phyloP scores from a whole-genome alignment of 2,888 invertebrate species.

The Hecatera dysodea region DNA sequence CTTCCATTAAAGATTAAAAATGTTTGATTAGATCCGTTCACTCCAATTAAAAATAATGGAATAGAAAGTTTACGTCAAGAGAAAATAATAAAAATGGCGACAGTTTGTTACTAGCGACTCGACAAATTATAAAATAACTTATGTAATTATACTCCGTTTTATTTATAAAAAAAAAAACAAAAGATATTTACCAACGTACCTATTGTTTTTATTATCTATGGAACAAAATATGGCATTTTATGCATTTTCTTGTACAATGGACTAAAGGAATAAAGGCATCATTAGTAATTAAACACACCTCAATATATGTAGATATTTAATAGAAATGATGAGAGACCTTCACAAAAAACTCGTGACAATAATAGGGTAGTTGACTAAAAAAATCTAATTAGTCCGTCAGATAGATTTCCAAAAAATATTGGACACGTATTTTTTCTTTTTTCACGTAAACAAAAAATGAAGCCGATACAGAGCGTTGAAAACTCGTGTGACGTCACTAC shows the following conservation, averaged over 20 bases:
- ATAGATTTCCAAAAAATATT: too few relatives aligned
- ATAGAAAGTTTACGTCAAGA: conserved; percentile 60
- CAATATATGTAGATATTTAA: background rate
- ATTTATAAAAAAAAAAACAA: background rate
- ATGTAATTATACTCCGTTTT: background rate
- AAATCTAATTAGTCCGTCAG: too few relatives aligned
- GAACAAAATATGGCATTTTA: too few relatives aligned
- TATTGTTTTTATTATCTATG: background rate
- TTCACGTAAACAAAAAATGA: too few relatives aligned
- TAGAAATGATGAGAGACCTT: background rate
- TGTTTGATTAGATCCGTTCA: conserved; percentile 60
- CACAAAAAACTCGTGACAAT: background rate
- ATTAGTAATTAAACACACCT: background rate
- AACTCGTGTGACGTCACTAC: too few relatives aligned
- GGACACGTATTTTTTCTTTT: too few relatives aligned
- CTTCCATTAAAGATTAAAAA: conserved; percentile 58
- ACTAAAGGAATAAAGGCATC: background rate
- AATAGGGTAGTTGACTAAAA: too few relatives aligned
- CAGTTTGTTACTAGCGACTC: conserved; percentile 43
- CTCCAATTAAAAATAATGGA: conserved; percentile 66
- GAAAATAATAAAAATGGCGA: conserved; percentile 56
- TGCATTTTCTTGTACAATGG: too few relatives aligned
- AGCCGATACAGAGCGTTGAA: too few relatives aligned
- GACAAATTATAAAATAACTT: conserved; percentile 53
- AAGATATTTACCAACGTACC: background rate